A percentile compares a stretch with the other conserved stretches of the same genome.
phyloP scores from a whole-genome alignment of 2,113 vertebrate genomes.

The Myotis davidii region DNA sequence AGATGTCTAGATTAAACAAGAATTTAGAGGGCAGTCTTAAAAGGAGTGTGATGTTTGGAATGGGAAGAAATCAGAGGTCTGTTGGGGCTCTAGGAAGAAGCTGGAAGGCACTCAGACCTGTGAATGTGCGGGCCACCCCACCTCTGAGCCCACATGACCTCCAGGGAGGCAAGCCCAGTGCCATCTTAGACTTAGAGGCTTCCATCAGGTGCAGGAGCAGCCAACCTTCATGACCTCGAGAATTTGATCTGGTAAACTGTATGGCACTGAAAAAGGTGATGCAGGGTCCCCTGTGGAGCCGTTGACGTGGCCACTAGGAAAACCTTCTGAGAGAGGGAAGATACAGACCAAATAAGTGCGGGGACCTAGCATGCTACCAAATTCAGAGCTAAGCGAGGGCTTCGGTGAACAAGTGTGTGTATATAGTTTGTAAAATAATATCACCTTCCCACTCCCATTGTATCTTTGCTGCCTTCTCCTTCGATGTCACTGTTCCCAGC shows the following conservation, averaged over 20 bases:
- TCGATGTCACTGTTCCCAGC: not conserved
- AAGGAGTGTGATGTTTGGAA: not conserved
- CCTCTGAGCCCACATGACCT: not conserved
- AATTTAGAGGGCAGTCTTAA: not conserved
- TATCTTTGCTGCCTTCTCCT: not conserved
- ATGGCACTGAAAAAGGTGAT: not conserved
- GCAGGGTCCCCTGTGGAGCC: not conserved
- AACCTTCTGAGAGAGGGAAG: not conserved
- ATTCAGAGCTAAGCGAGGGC: not conserved
- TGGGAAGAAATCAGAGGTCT: not conserved
- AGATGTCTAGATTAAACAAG: not conserved
- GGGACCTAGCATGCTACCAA: not conserved
- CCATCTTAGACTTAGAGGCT: not conserved
- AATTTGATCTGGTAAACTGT: not conserved
- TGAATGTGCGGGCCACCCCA: not conserved
- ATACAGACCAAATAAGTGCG: not conserved
- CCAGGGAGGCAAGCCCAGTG: not conserved
- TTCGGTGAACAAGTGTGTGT: not conserved
- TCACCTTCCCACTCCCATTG: too few relatives aligned
- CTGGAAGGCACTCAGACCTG: not conserved
- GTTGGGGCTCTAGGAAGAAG: not conserved
- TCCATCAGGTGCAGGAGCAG: not conserved
- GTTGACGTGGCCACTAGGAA: not conserved
- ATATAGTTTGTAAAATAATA: not conserved
- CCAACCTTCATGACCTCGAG: not conserved